Conservation (phyloP, 2,888 invertebrate genomes). For the Aproaerema taeniolella region DNA sequence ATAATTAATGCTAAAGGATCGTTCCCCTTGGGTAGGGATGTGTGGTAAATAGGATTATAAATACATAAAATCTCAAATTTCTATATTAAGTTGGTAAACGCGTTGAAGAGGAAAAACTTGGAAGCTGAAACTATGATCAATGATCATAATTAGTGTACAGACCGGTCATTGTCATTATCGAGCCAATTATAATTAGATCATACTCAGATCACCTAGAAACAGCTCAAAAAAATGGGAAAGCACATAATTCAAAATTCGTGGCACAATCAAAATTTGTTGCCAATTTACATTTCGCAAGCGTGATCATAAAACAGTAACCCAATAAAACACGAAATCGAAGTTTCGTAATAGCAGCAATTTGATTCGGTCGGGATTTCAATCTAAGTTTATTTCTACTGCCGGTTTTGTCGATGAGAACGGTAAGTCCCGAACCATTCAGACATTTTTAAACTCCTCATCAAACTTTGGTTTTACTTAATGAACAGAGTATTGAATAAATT, state of each 20-base stretch:
- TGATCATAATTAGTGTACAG: no score
- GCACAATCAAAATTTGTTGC: constrained; percentile 8
- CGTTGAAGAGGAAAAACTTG: no score
- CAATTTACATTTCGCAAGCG: constrained; percentile 43
- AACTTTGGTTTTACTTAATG: not conserved
- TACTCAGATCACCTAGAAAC: no score
- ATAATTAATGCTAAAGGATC: no score
- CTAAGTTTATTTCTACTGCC: constrained; percentile 33
- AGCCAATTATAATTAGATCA: no score
- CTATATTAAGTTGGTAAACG: no score
- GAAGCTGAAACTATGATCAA: no score
- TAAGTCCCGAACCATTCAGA: constrained; percentile 13
- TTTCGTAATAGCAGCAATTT: constrained; percentile 56
- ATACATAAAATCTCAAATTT: no score
- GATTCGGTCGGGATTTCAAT: constrained; percentile 49
- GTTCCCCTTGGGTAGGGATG: no score
- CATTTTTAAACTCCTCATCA: not conserved
- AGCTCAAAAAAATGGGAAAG: not conserved
- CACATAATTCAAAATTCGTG: constrained; percentile 5
- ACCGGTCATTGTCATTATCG: no score
- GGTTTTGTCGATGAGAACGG: constrained; percentile 3
- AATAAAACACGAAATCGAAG: constrained; percentile 53
- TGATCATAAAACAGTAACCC: constrained; percentile 49
- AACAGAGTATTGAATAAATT: no score
- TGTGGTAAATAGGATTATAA: no score